Base-by-base conservation (phyloP, 2,888 invertebrate genomes). In the Cylindroiulus punctatus region DNA sequence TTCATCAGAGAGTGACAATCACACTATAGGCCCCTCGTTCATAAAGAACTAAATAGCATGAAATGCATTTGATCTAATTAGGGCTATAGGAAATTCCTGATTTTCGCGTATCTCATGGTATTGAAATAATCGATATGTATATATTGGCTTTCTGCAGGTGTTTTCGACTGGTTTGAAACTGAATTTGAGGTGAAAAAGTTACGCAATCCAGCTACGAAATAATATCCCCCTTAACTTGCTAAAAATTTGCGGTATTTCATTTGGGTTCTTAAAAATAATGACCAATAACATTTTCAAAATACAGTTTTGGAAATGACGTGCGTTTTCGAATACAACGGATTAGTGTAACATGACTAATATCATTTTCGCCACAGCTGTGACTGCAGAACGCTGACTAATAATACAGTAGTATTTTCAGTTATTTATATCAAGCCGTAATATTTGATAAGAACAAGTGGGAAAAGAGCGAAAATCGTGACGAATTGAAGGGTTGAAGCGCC, bases 401-500 rank as follows among this genome's bases (percentile, higher is more conserved):
- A 44, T 44, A 52, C 52, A n/a, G 19, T 12, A 30, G 8, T 30
- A 76, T 76, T 76, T 30, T 76, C 14, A 30, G n/a, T n/a, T n/a
- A 26, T 76, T 76, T 76, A 76, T 26, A 76, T 30, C 4, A 76
- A 30, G 30, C 76, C 76, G 30, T 30, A 76, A 30, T 76, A 76
- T 76, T 76, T 76, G 26, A 76, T 76, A 76, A 76, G 76, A 30
- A 22, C 76, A 76, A 76, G 30, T 0, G 76, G 76, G 22, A 76
- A 12, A 30, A 76, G 12, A 30, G 76, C 76, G 0, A 76, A 76
- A 30, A 76, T 76, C 0, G 7, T 22, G 14, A 30, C 26, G 26
- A 76, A 76, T 14, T 76, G 30, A 76, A 76, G 30, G 14, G 76
- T 76, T 30, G 76, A 76, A 76, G 30, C 76, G 1, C 76, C 76